These are phyloP conservation scores for Eurytoma californica DNA, from an alignment of 2,888 invertebrate genomes.

Conservation along the genomic window DNA sequence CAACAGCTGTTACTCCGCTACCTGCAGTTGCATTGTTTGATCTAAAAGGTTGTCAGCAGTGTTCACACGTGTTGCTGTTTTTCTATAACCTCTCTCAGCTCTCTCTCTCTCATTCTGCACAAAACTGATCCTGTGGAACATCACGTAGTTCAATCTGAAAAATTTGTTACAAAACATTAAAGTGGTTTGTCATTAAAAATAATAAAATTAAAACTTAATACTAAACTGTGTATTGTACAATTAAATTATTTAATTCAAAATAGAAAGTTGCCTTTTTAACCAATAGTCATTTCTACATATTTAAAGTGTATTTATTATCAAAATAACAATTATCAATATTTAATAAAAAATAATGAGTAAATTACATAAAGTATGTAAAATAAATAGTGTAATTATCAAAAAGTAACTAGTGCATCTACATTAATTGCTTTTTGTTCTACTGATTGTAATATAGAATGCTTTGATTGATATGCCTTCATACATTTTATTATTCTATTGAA, in stretches of 20 bases:
- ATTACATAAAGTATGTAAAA: background rate
- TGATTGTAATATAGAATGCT: slow-evolving; percentile 27
- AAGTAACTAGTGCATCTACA: background rate
- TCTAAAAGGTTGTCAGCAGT: slow-evolving; percentile 22
- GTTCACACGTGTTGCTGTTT: slow-evolving; percentile 32
- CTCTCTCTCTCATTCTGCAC: background rate
- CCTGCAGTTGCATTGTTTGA: background rate
- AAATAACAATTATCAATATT: background rate
- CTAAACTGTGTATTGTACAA: background rate
- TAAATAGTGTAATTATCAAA: background rate
- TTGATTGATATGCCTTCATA: slow-evolving; percentile 13
- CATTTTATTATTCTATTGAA: slow-evolving; percentile 43
- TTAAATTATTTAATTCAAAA: background rate
- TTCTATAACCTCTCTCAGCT: slow-evolving; percentile 35
- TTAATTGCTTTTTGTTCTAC: background rate
- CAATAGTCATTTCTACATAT: background rate
- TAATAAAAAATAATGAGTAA: background rate
- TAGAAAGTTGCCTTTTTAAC: background rate
- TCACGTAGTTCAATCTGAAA: slow-evolving; percentile 41
- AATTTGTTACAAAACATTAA: slow-evolving; percentile 22
- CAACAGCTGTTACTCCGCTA: background rate
- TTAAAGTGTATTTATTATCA: background rate
- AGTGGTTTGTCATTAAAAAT: background rate
- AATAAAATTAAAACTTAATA: slow-evolving; percentile 7
- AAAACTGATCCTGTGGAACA: no score